Evolutionary conservation across 2,797 vertebrate species (phyloP).

Genomic region (Acanthurus lineatus): DNA sequence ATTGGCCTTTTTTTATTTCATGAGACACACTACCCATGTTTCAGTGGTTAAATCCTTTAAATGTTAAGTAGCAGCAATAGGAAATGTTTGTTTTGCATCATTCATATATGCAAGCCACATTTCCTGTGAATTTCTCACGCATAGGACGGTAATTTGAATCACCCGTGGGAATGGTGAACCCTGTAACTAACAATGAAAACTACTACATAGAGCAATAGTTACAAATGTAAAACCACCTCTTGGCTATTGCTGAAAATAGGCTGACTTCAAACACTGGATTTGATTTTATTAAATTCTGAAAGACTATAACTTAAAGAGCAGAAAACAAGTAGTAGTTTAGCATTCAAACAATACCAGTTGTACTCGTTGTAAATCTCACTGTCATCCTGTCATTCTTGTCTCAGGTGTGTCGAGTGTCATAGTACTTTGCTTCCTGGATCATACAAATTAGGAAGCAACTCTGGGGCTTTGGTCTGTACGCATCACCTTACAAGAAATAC

Average conservation of each 20-base stretch:
- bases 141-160: not conserved
- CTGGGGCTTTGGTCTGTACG: slow-evolving; percentile 90
- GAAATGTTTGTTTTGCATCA: not conserved
- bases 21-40: not conserved
- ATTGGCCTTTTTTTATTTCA: not conserved
- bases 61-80: not conserved
- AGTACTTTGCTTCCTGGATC: slow-evolving; percentile 95
- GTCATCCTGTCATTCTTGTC: slow-evolving; percentile 28
- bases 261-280: not conserved
- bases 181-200: not conserved
- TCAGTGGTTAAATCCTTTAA: not conserved
- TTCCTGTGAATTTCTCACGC: not conserved
- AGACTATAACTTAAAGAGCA: not conserved
- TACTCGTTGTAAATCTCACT: not conserved
- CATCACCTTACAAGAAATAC: slow-evolving; percentile 87
- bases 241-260: not conserved
- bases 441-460: slow-evolving; percentile 87
- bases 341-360: too few relatives aligned
- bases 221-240: not conserved
- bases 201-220: not conserved
- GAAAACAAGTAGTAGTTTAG: not conserved
- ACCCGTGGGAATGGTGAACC: not conserved
- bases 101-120: not conserved
- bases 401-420: slow-evolving; percentile 93
- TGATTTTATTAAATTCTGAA: not conserved